phyloP scores from a whole-genome alignment of 2,888 invertebrate species.

The Hipparchia semele region DNA sequence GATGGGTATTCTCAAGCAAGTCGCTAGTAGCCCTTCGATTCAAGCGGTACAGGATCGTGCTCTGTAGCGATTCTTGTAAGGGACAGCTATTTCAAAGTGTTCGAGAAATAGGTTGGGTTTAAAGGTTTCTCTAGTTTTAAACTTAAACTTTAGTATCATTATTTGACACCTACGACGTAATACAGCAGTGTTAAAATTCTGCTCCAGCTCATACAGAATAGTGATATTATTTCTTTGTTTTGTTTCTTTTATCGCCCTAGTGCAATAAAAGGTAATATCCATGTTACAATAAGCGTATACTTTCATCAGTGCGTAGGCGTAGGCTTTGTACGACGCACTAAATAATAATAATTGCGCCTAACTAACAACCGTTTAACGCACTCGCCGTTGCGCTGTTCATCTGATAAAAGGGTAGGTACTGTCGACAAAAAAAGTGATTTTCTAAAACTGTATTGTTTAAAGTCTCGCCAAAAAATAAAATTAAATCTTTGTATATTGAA shows the following conservation, averaged over 20 bases:
- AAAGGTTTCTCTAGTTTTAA: not conserved
- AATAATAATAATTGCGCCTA: slow-evolving; percentile 79
- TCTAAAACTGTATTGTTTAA: no score
- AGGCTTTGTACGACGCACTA: slow-evolving; percentile 71
- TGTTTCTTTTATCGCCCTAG: not conserved
- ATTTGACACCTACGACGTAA: not conserved
- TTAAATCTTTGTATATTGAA: no score
- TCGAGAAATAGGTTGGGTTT: no score
- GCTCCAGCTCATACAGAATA: not conserved
- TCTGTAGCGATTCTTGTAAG: no score
- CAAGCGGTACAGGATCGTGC: no score
- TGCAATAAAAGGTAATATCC: slow-evolving; percentile 2
- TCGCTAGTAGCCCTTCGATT: no score
- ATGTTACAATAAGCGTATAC: slow-evolving; percentile 6
- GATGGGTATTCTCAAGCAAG: no score
- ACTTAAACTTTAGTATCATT: not conserved
- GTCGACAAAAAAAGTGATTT: slow-evolving; percentile 2
- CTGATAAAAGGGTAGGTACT: slow-evolving; percentile 60
- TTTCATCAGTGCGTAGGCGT: slow-evolving; percentile 63
- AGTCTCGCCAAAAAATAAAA: no score
- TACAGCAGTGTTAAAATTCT: not conserved
- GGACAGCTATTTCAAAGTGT: no score
- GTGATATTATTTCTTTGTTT: not conserved
- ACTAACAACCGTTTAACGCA: slow-evolving; percentile 81
- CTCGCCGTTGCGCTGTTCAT: slow-evolving; percentile 71